Evolutionary conservation across 2,113 vertebrate species (phyloP).

Genomic region (Otocyon megalotis): DNA sequence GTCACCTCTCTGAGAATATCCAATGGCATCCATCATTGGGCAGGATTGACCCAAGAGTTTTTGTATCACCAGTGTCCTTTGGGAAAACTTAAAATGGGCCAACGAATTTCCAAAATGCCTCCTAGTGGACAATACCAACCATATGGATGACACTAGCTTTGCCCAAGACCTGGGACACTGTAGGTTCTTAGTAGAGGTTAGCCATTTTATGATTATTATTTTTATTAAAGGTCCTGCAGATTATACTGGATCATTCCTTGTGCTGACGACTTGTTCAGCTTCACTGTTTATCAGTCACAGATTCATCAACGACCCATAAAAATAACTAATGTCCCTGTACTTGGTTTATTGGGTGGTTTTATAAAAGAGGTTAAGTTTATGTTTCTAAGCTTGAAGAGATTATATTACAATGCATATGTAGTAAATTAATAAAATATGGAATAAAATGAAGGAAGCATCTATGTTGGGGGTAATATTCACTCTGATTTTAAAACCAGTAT

Average conservation of each 20-base stretch:
- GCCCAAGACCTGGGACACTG: not conserved
- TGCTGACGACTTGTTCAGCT: slow-evolving; percentile 24
- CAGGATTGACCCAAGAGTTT: not conserved
- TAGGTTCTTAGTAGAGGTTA: not conserved
- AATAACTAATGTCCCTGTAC: slow-evolving; percentile 65
- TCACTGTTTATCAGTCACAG: slow-evolving; percentile 15
- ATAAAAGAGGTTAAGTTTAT: slow-evolving; percentile 60
- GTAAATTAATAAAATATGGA: slow-evolving; percentile 74
- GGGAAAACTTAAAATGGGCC: not conserved
- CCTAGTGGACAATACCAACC: too few species aligned
- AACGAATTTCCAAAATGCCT: not conserved
- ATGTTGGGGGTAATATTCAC: not conserved
- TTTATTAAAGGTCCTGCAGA: not conserved
- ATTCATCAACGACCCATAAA: slow-evolving; percentile 62
- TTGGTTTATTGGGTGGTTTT: slow-evolving; percentile 54
- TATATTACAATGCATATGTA: slow-evolving; percentile 36
- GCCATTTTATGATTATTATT: not conserved
- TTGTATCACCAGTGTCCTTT: not conserved
- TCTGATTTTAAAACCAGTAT: not conserved
- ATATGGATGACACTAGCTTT: not conserved
- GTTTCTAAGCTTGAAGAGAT: slow-evolving; percentile 53
- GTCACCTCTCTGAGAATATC: not conserved
- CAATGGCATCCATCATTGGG: not conserved
- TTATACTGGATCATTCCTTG: not conserved
- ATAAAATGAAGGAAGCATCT: slow-evolving; percentile 39